Base-by-base conservation (phyloP, 1,140 invertebrate species). In the Scaptomyza hsui region DNA sequence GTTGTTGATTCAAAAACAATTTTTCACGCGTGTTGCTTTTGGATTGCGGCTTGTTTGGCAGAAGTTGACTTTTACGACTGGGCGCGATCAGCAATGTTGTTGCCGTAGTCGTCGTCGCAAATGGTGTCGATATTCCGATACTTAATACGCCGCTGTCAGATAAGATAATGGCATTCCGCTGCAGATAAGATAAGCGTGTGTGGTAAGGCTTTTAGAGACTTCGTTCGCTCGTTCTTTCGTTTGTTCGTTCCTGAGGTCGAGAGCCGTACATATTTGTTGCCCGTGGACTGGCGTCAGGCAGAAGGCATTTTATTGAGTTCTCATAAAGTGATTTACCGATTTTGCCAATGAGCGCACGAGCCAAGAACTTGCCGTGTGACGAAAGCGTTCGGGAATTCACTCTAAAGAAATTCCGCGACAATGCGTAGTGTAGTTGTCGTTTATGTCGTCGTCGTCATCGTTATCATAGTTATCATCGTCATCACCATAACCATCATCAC, bases 61-160 rank as follows among this genome's bases (percentile, higher is more conserved):
- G 13, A 51, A 35, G 26, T 24, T 73, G 47, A 63, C 49, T 74
- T 78, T 78, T 81, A 75, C 64, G 68, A 83, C 79, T 83, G 80
- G 13, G 62, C 41, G 7, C 49, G 42, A 49, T 71, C 51, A 21
- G 2, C 41, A 41, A 45, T 61, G 42, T 75, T 70, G 71, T 52
- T 64, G 57, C 42, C n/a, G 65, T 65, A 35, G 63, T 59, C 53
- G 62, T 51, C 41, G 62, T 44, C 21, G 57, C 49, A 10, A 10
- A 7, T 13, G 19, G 15, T 37, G 62, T 72, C 49, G 73, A 78
- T 78, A 68, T 42, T 41, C 41, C 42, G 13, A 55, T 52, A 60
- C 19, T 51, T 47, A 53, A 69, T 45, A 7, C 57, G 39, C 18
- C 9, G 39, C 37, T 56, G 56, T 53, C 57, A 7, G 65, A 69